A percentile compares a stretch with the other conserved stretches of the same genome.
These are phyloP conservation scores for Corythornis vintsioides DNA, from an alignment of 2,113 vertebrate genomes.

Conservation along the genomic window DNA sequence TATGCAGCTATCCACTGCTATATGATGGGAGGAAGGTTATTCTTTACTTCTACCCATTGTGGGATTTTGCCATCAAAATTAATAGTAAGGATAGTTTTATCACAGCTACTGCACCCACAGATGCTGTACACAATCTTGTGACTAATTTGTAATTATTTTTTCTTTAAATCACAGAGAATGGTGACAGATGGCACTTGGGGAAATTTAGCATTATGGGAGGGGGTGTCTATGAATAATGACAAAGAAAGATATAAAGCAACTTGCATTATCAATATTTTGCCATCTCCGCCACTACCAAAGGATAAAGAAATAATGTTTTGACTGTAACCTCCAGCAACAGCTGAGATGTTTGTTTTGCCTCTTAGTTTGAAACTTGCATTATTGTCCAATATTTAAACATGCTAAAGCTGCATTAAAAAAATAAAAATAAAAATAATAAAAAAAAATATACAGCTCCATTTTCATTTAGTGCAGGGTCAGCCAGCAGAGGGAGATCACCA, in stretches of 20 bases:
- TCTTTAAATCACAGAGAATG: not conserved
- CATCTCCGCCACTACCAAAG: constrained; percentile 36
- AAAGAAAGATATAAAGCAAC: constrained; percentile 40
- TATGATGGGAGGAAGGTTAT: not conserved
- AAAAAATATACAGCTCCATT: not conserved
- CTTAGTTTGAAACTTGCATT: not conserved
- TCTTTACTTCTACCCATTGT: not conserved
- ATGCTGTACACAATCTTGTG: not conserved
- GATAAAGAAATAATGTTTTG: constrained; percentile 35
- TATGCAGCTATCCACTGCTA: not conserved
- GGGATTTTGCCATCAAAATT: not conserved
- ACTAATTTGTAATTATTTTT: constrained; percentile 24
- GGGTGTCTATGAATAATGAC: constrained; percentile 26
- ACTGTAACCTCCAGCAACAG: constrained; percentile 39
- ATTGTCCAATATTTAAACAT: not conserved
- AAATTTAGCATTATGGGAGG: constrained; percentile 11
- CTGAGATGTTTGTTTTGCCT: constrained; percentile 25
- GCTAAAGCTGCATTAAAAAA: not conserved
- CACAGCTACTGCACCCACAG: not conserved
- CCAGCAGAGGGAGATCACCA: not conserved
- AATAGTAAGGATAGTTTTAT: not conserved
- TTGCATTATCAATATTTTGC: constrained; percentile 54
- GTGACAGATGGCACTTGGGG: constrained; percentile 50
- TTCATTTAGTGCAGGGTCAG: not conserved
- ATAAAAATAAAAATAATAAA: too few relatives aligned